A percentile compares a stretch with the other conserved stretches of the same genome.
phyloP scores from a whole-genome alignment of 2,888 invertebrate species.

The Maniola hyperantus region DNA sequence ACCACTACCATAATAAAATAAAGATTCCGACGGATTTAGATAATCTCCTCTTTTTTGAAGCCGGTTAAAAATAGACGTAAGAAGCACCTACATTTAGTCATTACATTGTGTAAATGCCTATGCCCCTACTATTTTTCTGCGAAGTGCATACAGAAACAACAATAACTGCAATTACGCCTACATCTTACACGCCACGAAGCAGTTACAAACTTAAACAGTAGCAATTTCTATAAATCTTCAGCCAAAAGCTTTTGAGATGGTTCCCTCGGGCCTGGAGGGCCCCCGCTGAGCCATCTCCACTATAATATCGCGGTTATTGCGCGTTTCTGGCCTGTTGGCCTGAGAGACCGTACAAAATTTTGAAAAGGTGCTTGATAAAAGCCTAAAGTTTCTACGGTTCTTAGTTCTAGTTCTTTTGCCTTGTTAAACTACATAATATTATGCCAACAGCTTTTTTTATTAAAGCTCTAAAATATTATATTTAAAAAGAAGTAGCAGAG shows the following conservation, averaged over 20 bases:
- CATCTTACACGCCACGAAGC: constrained; percentile 15
- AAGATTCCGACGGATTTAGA: too few species aligned
- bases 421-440: too few species aligned
- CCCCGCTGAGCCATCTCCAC: constrained; percentile 67
- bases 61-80: too few species aligned
- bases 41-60: too few species aligned
- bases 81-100: too few species aligned
- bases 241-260: constrained; percentile 49
- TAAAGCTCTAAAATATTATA: too few species aligned
- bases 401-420: too few species aligned
- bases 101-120: too few species aligned
- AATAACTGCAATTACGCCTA: constrained; percentile 30
- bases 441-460: too few species aligned
- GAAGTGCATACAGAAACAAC: constrained; percentile 12
- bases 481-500: too few species aligned
- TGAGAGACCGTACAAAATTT: neutral
- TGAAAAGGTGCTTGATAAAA: neutral
- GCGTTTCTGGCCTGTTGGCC: constrained; percentile 48
- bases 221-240: constrained; percentile 38
- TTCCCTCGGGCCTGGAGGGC: constrained; percentile 41
- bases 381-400: too few species aligned
- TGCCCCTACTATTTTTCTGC: neutral
- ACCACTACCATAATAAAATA: too few species aligned
- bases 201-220: constrained; percentile 24
- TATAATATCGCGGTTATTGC: constrained; percentile 70